Evolutionary conservation across 2,888 invertebrate species (phyloP), one percentile per base, ranked within the genome.

Genomic region (Neoaliturus tenellus): DNA sequence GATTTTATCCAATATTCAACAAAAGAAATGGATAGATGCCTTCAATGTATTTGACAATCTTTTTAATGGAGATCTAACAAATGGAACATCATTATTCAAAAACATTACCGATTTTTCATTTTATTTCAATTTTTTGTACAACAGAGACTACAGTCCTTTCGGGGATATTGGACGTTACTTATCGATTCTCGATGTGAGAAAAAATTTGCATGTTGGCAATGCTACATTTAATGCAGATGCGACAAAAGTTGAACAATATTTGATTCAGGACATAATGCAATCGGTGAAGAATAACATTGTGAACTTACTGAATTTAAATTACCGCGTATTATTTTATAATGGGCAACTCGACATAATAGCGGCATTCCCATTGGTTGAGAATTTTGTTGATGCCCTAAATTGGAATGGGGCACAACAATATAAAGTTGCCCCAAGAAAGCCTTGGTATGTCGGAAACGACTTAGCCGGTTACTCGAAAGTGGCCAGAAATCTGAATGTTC

Each of bases 261-360:
- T 98, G 33, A 93, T 93, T 86, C 90, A 92, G 58, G 98, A 98
- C 90, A 92, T 97, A 0, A 96, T 97, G 95, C 94, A 96, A 88
- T 95, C 95, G 0, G 94, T 97, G 8, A 95, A 96, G 10, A 93
- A 93, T 0, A 94, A 94, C 93, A 91, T 97, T 83, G 91, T 93
- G 0, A 94, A 94, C 87, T 90, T 97, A 0, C 89, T 96, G 0
- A 39, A 39, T 12, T 5, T 12, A 39, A 39, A 94, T 87, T 96
- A 95, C 88, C 92, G 92, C 89, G 93, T 97, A 17, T 92, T 98
- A 71, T 93, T 98, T 85, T 98, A 98, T 90, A 98, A 95, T 89
- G 98, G 98, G 0, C 98, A 98, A 89, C 90, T 98, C 86, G 98
- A 98, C 90, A 95, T 98, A n/a, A 97, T 98, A 86, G 96, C 98